Base-by-base conservation (phyloP, 92 coral and sea anemone species). In the Montipora capitata region DNA sequence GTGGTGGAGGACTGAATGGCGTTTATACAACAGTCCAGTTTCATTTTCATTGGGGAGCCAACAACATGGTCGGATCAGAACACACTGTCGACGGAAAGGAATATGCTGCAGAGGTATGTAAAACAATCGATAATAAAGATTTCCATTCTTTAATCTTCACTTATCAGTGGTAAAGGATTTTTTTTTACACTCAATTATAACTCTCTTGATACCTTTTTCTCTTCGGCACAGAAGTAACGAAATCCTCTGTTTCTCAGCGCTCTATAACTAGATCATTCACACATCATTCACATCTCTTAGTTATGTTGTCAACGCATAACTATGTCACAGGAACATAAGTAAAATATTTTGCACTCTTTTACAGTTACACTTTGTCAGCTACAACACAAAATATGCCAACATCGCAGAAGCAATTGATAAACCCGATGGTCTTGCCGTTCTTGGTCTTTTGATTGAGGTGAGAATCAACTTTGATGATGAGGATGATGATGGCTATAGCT, bases 1-100 rank as follows among this genome's bases (percentile, higher is more conserved):
- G 87, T 7, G 88, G 82, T 40, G 80, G 89, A 41, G 93, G 94
- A 39, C 77, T 94, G 16, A 74, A 44, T 18, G 96, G 93, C 14
- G 69, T 11, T 16, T 94, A 67, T 49, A 80, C 59, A 3, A 57
- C 88, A 38, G 69, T 75, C 0, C 72, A 48, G 7, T 67, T 87
- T 42, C 94, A 91, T 56, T 91, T 94, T 48, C 96, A 94, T 76
- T 94, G 90, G 92, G 96, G 94, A 10, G 72, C 79, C 27, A 56
- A 61, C 42, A 71, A 77, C 42, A 16, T 35, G 3, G 78, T 76
- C 3, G 96, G 96, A 5, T 94, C 96, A 2, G 96, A 94, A 63
- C 96, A 94, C 85, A 69, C 64, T 1, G 68, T 94, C n/a, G 76
- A 88, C 15, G 93, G 93, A 76, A 77, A 86, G 42, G 42, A 49